Percentiles rank a stretch among this genome's conserved stretches.
These are phyloP conservation scores for Plumapathes pennacea DNA, from an alignment of 92 coral and sea anemone species.

Conservation along the genomic window DNA sequence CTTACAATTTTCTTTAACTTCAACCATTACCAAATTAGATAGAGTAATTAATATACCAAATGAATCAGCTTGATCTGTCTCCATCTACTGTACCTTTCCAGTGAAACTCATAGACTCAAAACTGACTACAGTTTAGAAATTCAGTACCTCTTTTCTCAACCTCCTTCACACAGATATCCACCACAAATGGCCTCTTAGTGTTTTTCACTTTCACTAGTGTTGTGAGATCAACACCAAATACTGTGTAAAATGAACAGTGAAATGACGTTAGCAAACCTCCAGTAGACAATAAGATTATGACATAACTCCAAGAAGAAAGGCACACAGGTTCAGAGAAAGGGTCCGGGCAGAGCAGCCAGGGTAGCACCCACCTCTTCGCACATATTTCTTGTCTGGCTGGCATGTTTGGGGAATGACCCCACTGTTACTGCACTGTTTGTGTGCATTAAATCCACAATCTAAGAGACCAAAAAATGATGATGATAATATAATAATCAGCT, in stretches of 20 bases:
- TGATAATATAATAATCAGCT: neutral
- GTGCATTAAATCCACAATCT: slow-evolving; percentile 98
- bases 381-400: slow-evolving; percentile 89
- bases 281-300: too few relatives aligned
- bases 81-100: too few relatives aligned
- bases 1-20: too few relatives aligned
- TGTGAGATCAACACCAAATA: slow-evolving; percentile 92
- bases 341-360: too few relatives aligned
- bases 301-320: too few relatives aligned
- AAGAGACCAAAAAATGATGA: neutral
- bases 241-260: too few relatives aligned
- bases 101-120: neutral
- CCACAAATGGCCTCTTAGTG: slow-evolving; percentile 89
- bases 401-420: slow-evolving; percentile 54
- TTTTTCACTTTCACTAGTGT: slow-evolving; percentile 89
- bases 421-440: slow-evolving; percentile 83
- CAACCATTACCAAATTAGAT: too few relatives aligned
- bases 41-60: too few relatives aligned
- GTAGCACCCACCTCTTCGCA: slow-evolving; percentile 81
- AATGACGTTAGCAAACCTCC: neutral
- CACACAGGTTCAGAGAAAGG: too few relatives aligned
- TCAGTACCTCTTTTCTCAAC: slow-evolving; percentile 88
- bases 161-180: slow-evolving; percentile 81
- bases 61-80: too few relatives aligned
- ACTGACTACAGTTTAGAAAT: neutral